Base-by-base conservation (phyloP, 2,888 invertebrate genomes). In the Ophonus ardosiacus region DNA sequence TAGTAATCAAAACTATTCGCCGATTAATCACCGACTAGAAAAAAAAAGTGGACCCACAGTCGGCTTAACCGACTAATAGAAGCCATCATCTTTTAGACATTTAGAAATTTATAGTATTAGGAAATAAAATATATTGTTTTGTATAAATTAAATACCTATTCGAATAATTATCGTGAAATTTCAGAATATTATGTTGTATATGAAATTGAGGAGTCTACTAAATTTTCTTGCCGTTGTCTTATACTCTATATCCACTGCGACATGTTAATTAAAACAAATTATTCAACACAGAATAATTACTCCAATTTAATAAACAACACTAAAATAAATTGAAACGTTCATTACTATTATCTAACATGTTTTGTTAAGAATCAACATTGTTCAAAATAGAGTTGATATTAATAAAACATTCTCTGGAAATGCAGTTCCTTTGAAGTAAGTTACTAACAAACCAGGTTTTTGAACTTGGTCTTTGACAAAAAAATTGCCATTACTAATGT, bases 221-320 rank as follows among this genome's bases (percentile, higher is more conserved):
- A 18, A 24, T 65, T 65, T 68, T 68, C 40, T 15, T 38, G 15
- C 1, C 8, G 24, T 7, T 63, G 13, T 24, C 24, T 13, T 2
- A 24, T 63, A 63, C 6, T 2, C 63, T 63, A 7, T 13, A 24
- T 24, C n/a, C 0, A 31, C 15, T 17, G 51, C 43, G 71, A 74
- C 51, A 74, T 18, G 18, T 74, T 74, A 74, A 74, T 74, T 74
- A 74, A 74, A 74, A 43, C 43, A 51, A 74, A 74, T 74, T 74
- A 74, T 43, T 18, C 17, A 74, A 5, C 43, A 13, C 68, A 31
- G 7, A 8, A 15, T 18, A 17, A 7, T n/a, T 74, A 15, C 71
- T 7, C 18, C 71, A 74, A 43, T 74, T 74, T 74, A 51, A 40
- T 74, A 15, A 68, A n/a, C 15, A 68, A 38, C 68, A 68, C 40